phyloP scores from a whole-genome alignment of 2,888 invertebrate genomes.

The Drosophila neonasuta region DNA sequence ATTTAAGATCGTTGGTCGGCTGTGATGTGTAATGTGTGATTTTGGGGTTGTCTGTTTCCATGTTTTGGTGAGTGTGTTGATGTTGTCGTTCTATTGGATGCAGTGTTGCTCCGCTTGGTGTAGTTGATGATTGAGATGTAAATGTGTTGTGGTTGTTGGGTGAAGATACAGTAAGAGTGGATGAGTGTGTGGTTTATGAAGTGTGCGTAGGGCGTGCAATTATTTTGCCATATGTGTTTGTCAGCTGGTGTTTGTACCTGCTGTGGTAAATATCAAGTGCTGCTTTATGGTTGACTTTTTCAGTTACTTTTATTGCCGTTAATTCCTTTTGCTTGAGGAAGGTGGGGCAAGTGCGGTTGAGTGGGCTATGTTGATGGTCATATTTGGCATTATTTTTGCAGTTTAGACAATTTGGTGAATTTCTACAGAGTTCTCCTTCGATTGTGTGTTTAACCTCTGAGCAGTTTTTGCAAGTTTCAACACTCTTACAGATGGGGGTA shows the following conservation, averaged over 20 bases:
- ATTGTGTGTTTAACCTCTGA: background rate
- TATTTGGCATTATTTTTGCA: constrained; percentile 7
- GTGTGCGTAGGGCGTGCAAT: background rate
- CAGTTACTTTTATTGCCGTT: constrained; percentile 22
- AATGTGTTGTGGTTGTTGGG: too few species aligned
- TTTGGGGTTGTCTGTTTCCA: too few species aligned
- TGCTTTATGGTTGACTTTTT: constrained; percentile 30
- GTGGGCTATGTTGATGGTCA: constrained; percentile 1
- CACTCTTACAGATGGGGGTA: background rate
- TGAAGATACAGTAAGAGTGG: too few species aligned
- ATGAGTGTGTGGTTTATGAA: background rate
- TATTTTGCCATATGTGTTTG: constrained; percentile 21
- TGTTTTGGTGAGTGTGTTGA: too few species aligned
- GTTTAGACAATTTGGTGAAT: background rate
- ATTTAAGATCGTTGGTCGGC: too few species aligned
- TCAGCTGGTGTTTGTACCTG: constrained; percentile 8
- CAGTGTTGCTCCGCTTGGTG: too few species aligned
- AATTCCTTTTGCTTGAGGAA: constrained; percentile 26
- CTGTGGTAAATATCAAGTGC: constrained; percentile 3
- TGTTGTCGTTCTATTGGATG: too few species aligned
- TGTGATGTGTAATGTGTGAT: too few species aligned
- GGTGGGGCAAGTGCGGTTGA: background rate
- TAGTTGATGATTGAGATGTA: too few species aligned
- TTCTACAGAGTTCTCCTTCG: background rate
- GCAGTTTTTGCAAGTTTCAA: too few species aligned